Percentiles rank a stretch among this genome's conserved stretches.
Evolutionary conservation across 2,797 vertebrate genomes (phyloP).

Genomic region (Pantherophis alleghaniensis): DNA sequence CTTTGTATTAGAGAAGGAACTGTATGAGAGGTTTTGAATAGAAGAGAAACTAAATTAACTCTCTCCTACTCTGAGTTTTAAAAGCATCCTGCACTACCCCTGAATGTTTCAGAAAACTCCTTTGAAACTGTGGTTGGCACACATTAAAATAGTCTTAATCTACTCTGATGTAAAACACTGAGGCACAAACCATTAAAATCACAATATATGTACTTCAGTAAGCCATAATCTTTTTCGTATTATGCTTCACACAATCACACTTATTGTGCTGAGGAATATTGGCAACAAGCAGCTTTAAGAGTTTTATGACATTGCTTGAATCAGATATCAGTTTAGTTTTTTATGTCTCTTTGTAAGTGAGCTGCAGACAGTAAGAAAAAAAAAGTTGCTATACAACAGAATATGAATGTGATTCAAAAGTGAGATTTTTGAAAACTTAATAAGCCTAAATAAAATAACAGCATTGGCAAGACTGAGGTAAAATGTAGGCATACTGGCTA

Average conservation of each 20-base stretch:
- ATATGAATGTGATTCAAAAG: neutral
- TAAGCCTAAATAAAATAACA: neutral
- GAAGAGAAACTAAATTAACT: neutral
- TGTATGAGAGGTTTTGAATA: neutral
- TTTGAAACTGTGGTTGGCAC: neutral
- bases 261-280: neutral
- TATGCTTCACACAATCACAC: neutral
- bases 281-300: neutral
- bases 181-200: neutral
- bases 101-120: neutral
- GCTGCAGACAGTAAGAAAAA: neutral
- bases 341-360: slow-evolving; percentile 5
- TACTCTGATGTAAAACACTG: neutral
- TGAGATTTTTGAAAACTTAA: neutral
- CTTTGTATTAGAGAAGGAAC: neutral
- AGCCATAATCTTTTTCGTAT: neutral
- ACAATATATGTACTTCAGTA: neutral
- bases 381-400: neutral
- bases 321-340: slow-evolving; percentile 7
- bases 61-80: neutral
- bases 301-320: neutral
- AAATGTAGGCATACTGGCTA: neutral
- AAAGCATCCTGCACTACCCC: neutral
- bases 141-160: neutral
- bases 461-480: neutral